Base-by-base conservation (phyloP, 2,113 vertebrate genomes). In the Pionites leucogaster region DNA sequence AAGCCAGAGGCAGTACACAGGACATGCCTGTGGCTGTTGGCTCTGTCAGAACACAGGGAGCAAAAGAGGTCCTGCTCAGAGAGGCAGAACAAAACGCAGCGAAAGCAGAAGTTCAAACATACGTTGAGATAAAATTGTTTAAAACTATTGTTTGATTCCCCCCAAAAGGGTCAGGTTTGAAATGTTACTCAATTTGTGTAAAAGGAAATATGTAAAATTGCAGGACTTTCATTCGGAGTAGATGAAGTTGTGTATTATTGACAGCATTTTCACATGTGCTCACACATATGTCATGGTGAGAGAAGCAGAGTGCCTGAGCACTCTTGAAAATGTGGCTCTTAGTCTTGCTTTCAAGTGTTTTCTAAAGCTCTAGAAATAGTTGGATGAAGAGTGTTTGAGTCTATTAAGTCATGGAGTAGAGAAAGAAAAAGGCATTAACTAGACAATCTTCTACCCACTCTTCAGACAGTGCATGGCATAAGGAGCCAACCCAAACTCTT, bases 291-390 rank as follows among this genome's bases (percentile, higher is more conserved):
- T 52, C 50, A 49, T 23, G 37, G 31, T 33, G 84, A 82, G 28
- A 88, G 59, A 35, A 68, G 60, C 69, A 60, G 50, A 37, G 10
- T 60, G 42, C 74, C 62, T 95, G 67, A 82, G 75, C 37, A 50
- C 59, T 91, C 71, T 71, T 85, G 70, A 82, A 94, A 85, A 76
- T 60, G 44, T 25, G 59, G 15, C 41, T 80, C 44, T 85, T 49
- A 35, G 39, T 82, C 57, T 80, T 68, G 6, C 68, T 93, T 71
- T 95, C 81, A 91, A 50, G 75, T 76, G 67, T 91, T 91, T 93
- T 93, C 49, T 49, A 79, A 59, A 91, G 49, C 27, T 85, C 67
- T 46, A 31, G 62, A 77, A 95, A 80, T 35, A 87, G 49, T 33
- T 82, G 78, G 44, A 52, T 79, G 75, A 92, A 92, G 62, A 79